phyloP scores from a whole-genome alignment of 1,140 invertebrate genomes.

The Brachystomella parvula region DNA sequence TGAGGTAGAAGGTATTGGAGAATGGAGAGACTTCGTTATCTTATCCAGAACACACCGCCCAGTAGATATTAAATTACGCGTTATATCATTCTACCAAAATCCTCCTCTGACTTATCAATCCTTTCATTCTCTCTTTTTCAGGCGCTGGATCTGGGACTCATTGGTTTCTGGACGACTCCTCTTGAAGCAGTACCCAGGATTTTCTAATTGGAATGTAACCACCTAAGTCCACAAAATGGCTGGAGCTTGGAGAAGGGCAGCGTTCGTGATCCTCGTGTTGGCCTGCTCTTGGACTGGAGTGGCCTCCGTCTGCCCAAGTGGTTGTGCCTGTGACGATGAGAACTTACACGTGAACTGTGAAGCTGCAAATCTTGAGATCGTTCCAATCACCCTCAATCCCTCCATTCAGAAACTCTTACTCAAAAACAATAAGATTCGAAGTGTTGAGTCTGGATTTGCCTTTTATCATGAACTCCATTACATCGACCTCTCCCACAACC shows the following conservation, averaged over 20 bases:
- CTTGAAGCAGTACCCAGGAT: too few species aligned
- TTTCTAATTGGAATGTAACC: too few species aligned
- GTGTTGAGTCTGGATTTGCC: constrained; percentile 73
- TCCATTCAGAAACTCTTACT: constrained; percentile 73
- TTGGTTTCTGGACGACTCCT: neutral
- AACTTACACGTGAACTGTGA: constrained; percentile 77
- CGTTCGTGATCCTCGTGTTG: neutral
- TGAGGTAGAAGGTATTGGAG: too few species aligned
- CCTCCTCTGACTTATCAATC: neutral
- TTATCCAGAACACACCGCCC: neutral
- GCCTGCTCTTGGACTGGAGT: neutral
- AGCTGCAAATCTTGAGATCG: constrained; percentile 71
- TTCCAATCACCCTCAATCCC: constrained; percentile 84
- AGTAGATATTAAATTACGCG: neutral
- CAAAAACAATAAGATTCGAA: constrained; percentile 75
- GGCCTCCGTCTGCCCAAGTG: constrained; percentile 57
- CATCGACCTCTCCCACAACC: constrained; percentile 74
- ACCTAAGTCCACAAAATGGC: neutral
- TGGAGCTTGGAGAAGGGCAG: neutral
- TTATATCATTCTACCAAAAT: neutral
- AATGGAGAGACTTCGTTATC: too few species aligned
- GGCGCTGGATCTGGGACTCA: neutral
- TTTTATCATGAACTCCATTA: constrained; percentile 76
- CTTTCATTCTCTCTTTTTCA: neutral
- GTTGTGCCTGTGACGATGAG: constrained; percentile 78